phyloP scores from a whole-genome alignment of 2,113 vertebrate species.

The Lipotes vexillifer region DNA sequence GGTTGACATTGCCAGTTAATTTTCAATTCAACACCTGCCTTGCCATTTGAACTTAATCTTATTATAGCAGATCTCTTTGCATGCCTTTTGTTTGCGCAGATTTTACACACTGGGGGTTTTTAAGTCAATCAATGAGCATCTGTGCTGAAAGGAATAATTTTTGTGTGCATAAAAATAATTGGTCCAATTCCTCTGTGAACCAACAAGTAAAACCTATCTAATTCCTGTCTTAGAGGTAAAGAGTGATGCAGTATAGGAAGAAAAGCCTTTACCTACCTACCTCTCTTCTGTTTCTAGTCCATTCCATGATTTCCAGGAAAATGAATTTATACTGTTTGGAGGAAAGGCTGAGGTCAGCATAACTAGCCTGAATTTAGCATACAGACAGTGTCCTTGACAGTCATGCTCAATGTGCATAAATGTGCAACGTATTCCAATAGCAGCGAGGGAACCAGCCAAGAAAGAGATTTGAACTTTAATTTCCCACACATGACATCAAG shows the following conservation, averaged over 20 bases:
- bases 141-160: slow-evolving; percentile 54
- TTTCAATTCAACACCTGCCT: slow-evolving; percentile 50
- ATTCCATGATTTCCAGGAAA: slow-evolving; percentile 43
- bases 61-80: slow-evolving; percentile 29
- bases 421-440: neutral
- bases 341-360: slow-evolving; percentile 55
- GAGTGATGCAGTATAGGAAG: slow-evolving; percentile 24
- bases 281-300: slow-evolving; percentile 37
- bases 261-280: slow-evolving; percentile 45
- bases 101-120: slow-evolving; percentile 38
- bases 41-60: slow-evolving; percentile 50
- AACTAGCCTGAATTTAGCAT: slow-evolving; percentile 40
- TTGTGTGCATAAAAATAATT: slow-evolving; percentile 54
- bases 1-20: slow-evolving; percentile 35
- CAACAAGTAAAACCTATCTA: slow-evolving; percentile 49
- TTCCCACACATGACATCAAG: neutral
- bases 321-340: slow-evolving; percentile 44
- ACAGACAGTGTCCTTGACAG: slow-evolving; percentile 21
- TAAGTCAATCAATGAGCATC: slow-evolving; percentile 58
- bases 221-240: slow-evolving; percentile 39
- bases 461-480: neutral
- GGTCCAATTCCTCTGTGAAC: slow-evolving; percentile 54
- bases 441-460: neutral
- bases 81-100: slow-evolving; percentile 60
- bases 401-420: neutral